phyloP scores from a whole-genome alignment of 2,888 invertebrate genomes.

The Seira musarum region DNA sequence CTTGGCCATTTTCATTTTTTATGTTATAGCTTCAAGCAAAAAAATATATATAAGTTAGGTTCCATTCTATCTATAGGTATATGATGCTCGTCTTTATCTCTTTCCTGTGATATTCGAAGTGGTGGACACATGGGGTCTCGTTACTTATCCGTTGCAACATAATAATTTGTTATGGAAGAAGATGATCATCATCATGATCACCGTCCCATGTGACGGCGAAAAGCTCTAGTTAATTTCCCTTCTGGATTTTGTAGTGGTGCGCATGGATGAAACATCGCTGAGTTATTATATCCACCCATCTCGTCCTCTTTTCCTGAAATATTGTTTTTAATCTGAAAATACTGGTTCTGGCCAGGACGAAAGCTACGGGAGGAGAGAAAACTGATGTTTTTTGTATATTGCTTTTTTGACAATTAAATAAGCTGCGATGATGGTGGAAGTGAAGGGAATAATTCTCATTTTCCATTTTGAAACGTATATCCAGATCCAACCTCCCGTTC shows the following conservation, averaged over 20 bases:
- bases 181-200: too few species aligned
- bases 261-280: conserved; percentile 21
- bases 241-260: conserved; percentile 30
- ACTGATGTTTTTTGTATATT: too few species aligned
- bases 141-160: conserved; percentile 30
- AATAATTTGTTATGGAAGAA: conserved; percentile 55
- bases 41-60: too few species aligned
- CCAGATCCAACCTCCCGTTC: too few species aligned
- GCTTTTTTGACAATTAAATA: too few species aligned
- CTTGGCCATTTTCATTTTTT: not conserved
- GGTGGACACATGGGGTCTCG: conserved; percentile 53
- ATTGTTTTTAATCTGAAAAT: too few species aligned
- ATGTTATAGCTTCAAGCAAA: conserved; percentile 23
- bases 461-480: too few species aligned
- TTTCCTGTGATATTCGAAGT: conserved; percentile 46
- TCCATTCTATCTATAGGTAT: too few species aligned
- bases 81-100: conserved; percentile 31
- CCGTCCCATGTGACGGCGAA: conserved; percentile 39
- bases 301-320: not conserved
- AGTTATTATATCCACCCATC: conserved; percentile 25
- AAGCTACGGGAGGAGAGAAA: too few species aligned
- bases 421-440: too few species aligned
- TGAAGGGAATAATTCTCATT: too few species aligned
- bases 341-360: too few species aligned
- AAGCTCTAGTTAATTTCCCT: conserved; percentile 39